Conservation (phyloP, 2,113 vertebrate species). For the Tautogolabrus adspersus region DNA sequence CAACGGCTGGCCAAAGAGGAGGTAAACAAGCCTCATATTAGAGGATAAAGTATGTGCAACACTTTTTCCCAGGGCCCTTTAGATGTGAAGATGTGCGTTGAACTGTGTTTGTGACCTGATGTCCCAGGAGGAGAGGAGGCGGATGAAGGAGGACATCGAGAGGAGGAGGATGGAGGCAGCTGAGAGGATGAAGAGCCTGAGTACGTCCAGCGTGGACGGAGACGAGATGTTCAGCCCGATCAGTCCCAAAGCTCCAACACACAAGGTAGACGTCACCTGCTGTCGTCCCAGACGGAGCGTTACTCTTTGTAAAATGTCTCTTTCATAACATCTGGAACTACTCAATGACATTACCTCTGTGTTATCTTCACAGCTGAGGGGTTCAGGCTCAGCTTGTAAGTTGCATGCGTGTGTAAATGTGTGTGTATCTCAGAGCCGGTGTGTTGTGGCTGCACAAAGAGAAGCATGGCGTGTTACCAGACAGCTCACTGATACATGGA, state of each 20-base stretch:
- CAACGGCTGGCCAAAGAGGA: slow-evolving; percentile 78
- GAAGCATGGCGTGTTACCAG: slow-evolving; percentile 8
- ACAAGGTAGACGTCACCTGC: slow-evolving; percentile 76
- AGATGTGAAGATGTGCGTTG: background rate
- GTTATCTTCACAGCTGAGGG: slow-evolving; percentile 69
- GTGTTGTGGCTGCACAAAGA: slow-evolving; percentile 9
- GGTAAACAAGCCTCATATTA: slow-evolving; percentile 66
- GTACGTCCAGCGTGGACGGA: slow-evolving; percentile 72
- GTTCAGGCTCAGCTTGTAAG: slow-evolving; percentile 71
- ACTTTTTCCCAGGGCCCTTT: no score
- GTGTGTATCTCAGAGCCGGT: slow-evolving; percentile 14
- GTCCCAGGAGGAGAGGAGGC: slow-evolving; percentile 83
- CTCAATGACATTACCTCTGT: slow-evolving; percentile 32
- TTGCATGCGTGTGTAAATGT: slow-evolving; percentile 58
- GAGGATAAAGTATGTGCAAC: no score
- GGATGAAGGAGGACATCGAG: slow-evolving; percentile 83
- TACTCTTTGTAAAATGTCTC: background rate
- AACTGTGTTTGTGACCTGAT: background rate
- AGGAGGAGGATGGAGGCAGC: slow-evolving; percentile 81
- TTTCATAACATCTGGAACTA: background rate
- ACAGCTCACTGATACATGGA: background rate
- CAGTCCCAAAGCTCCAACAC: slow-evolving; percentile 80
- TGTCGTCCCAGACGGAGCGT: background rate
- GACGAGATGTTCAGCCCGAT: slow-evolving; percentile 77
- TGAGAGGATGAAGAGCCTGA: slow-evolving; percentile 84